Base-by-base conservation (phyloP, 2,113 vertebrate genomes). In the Hippocampus zosterae region DNA sequence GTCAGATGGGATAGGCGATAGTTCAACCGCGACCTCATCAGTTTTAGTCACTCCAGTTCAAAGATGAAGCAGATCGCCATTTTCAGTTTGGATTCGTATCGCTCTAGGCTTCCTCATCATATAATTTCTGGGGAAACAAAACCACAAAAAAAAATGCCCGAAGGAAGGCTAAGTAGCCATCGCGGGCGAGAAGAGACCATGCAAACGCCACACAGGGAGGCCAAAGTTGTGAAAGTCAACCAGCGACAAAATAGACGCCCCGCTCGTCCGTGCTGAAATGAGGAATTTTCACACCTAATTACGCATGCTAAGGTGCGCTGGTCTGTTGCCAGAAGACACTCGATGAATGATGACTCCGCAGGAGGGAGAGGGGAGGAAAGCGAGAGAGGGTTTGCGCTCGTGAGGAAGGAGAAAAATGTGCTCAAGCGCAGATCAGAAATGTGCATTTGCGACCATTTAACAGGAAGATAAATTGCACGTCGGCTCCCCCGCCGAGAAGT, bases 291-390 rank as follows among this genome's bases (percentile, higher is more conserved):
- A 27, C 33, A 73, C 75, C 55, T 23, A 52, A 77, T 25, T 52
- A 53, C 37, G 16, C 21, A 71, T 10, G 1, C 48, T 41, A n/a
- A 67, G 62, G 42, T 69, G 59, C 23, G 37, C 63, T 73, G 55
- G 27, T 72, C 42, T 56, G 63, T 61, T 61, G 55, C 70, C 72
- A 81, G 73, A 40, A 71, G 67, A 66, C 57, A 44, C 77, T 42
- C 33, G 69, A 64, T 75, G 75, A 83, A 85, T 79, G 77, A 71
- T 62, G 74, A 81, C 74, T 70, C 80, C 79, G 77, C 80, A 74
- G 69, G 27, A 37, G 18, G 41, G 13, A 25, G 60, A 56, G 40
- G 40, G 53, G 37, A 11, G 40, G 41, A 50, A 40, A n/a, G 42
- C 27, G n/a, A 18, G 59, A 11, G 2, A 40, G 19, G n/a, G 46